These are phyloP conservation scores for Arnoldichthys spilopterus DNA, from an alignment of 2,797 vertebrate genomes.

Conservation along the genomic window DNA sequence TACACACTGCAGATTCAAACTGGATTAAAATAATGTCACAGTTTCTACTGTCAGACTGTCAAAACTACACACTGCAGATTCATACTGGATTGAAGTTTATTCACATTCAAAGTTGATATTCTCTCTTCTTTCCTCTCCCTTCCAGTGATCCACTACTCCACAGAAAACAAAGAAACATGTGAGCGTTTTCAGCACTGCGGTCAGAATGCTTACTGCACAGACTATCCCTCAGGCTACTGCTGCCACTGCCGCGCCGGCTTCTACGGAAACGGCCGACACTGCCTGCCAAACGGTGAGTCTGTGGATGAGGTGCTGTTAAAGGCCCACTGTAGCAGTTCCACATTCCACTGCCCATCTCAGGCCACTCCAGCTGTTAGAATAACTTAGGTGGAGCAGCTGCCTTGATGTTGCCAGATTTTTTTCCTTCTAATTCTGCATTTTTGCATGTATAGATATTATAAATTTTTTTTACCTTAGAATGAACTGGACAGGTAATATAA, in stretches of 20 bases:
- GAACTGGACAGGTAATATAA: too few species aligned
- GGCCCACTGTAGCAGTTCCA: constrained; percentile 9
- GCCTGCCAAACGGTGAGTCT: constrained; percentile 86
- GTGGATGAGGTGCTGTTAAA: neutral
- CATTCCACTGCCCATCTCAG: neutral
- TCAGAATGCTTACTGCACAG: constrained; percentile 85
- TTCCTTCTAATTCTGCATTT: too few species aligned
- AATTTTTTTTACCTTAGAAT: too few species aligned
- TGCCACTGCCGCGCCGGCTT: constrained; percentile 89
- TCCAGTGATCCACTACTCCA: constrained; percentile 78
- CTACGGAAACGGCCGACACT: constrained; percentile 90
- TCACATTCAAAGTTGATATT: neutral
- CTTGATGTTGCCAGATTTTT: neutral
- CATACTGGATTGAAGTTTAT: too few species aligned
- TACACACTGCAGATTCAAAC: too few species aligned
- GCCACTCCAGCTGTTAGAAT: neutral
- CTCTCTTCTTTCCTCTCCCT: constrained; percentile 5
- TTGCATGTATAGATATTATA: too few species aligned
- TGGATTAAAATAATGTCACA: too few species aligned
- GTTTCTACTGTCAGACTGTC: too few species aligned
- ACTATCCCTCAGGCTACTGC: constrained; percentile 88
- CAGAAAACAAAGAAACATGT: constrained; percentile 75
- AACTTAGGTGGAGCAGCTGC: neutral
- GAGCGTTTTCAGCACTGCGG: constrained; percentile 84
- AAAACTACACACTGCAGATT: too few species aligned